These are phyloP conservation scores for Drosophila triauraria DNA, from an alignment of 1,140 invertebrate genomes.

Conservation along the genomic window DNA sequence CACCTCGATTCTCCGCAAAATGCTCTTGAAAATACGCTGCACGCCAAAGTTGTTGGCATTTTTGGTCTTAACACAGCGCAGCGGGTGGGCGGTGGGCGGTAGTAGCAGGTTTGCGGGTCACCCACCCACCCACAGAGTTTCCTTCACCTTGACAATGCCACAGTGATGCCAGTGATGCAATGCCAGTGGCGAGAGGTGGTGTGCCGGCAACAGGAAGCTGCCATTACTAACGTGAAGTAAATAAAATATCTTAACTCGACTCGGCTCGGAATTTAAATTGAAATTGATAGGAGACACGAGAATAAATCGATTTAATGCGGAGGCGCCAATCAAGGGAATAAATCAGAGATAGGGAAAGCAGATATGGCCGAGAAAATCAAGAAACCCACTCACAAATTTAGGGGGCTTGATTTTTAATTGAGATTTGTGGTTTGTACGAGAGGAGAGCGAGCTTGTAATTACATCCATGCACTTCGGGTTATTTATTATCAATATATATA, in stretches of 20 bases:
- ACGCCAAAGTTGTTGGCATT: conserved; percentile 2
- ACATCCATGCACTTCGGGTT: too few relatives aligned
- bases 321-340: neutral
- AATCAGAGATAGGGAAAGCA: too few relatives aligned
- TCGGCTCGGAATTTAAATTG: conserved; percentile 17
- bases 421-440: too few relatives aligned
- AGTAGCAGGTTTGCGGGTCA: neutral
- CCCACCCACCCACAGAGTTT: conserved; percentile 7
- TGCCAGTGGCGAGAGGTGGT: neutral
- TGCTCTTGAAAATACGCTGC: conserved; percentile 41
- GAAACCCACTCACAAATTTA: too few relatives aligned
- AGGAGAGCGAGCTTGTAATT: too few relatives aligned
- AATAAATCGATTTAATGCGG: neutral
- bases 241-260: conserved; percentile 14
- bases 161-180: conserved; percentile 23
- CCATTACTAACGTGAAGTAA: conserved; percentile 12
- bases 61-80: conserved; percentile 4
- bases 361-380: too few relatives aligned
- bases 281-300: conserved; percentile 10
- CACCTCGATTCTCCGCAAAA: conserved; percentile 40
- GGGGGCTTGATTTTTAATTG: too few relatives aligned
- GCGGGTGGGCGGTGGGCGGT: conserved; percentile 6
- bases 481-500: too few relatives aligned
- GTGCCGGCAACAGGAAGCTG: conserved; percentile 6
- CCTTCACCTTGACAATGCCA: conserved; percentile 44